Evolutionary conservation across 2,888 invertebrate species (phyloP), one percentile per base, ranked within the genome.

Genomic region (Himalopsyche tibetana): DNA sequence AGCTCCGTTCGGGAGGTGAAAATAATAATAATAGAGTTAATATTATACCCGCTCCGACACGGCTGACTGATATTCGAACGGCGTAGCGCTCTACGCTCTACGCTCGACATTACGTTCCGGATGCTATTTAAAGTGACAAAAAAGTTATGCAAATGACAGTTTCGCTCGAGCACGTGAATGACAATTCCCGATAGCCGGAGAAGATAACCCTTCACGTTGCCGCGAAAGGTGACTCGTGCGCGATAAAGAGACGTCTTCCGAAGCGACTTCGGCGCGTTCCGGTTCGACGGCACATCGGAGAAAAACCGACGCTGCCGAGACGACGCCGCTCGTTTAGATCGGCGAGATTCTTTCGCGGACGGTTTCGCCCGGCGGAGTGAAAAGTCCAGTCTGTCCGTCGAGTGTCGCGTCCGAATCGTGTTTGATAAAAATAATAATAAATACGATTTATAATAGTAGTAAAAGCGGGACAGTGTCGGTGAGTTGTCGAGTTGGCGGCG

Each of bases 71-170:
- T 51, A 51, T 15, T 51, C 51, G 51, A 51, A 5, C 51, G 51
- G 51, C 51, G 51, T 51, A 51, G 51, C 51, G 12, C 51, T 51
- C 51, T 51, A 51, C 51, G 12, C 51, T 51, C 51, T 51, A 51
- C 51, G 51, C 15, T 51, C 51, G 19, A 63, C 63, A 28, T 63
- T 63, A 63, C 51, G 51, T 51, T 51, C 15, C 51, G 51, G 51
- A 28, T 63, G 63, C 63, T 63, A 63, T 63, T 63, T 63, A 63
- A 63, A 63, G 63, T 63, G 63, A 63, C 63, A 63, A 63, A 63
- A 63, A 63, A 63, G 63, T 63, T 63, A 63, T 63, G 63, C 63
- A 63, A 63, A 63, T 63, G 63, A 63, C 63, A 63, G 63, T 63
- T 63, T 63, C 63, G 63, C 28, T 19, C 28, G 63, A 63, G 63